phyloP scores from a whole-genome alignment of 2,113 vertebrate genomes.

The Callipepla californica region DNA sequence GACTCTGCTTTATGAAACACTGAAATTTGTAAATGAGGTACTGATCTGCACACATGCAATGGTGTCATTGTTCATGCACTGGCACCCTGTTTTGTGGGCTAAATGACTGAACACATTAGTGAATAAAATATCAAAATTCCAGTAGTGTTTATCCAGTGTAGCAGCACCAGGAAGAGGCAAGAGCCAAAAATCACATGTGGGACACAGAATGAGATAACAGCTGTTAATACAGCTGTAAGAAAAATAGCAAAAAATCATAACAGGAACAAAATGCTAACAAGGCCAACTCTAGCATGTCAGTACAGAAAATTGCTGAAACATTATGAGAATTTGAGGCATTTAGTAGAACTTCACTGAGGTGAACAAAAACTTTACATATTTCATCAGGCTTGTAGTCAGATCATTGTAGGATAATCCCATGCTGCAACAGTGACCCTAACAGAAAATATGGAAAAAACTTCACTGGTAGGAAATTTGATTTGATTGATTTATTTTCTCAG shows the following conservation, averaged over 20 bases:
- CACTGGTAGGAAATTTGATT: background rate
- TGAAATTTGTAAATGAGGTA: background rate
- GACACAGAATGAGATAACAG: background rate
- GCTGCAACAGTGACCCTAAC: background rate
- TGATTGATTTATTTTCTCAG: background rate
- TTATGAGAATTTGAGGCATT: background rate
- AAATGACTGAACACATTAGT: background rate
- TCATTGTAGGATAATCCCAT: background rate
- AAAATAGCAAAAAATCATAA: background rate
- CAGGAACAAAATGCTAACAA: background rate
- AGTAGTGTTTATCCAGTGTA: background rate
- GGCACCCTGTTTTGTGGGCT: fast-evolving
- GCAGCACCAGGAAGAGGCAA: background rate
- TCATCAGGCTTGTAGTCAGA: background rate
- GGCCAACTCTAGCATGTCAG: background rate
- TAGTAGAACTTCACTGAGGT: background rate
- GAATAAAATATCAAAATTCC: background rate
- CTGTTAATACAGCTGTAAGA: background rate
- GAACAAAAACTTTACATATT: background rate
- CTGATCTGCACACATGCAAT: background rate
- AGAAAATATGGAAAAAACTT: background rate
- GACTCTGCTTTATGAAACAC: background rate
- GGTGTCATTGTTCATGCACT: background rate
- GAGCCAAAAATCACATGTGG: background rate
- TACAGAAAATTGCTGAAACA: fast-evolving